Evolutionary conservation across 2,113 vertebrate species (phyloP).

Genomic region (Oncorhynchus nerka): DNA sequence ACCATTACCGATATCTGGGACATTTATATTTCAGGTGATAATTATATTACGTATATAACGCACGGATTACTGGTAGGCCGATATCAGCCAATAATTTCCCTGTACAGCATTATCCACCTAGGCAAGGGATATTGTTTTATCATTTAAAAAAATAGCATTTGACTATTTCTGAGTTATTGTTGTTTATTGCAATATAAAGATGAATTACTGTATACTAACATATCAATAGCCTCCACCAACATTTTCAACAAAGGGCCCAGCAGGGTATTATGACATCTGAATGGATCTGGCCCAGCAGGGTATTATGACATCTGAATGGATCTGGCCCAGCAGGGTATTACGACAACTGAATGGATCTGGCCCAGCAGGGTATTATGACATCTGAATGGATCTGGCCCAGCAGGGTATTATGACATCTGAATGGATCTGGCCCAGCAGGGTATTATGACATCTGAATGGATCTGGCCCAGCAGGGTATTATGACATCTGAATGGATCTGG

Average conservation of each 20-base stretch:
- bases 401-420: slow-evolving; percentile 50
- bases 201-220: not conserved
- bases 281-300: slow-evolving; percentile 17
- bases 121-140: not conserved
- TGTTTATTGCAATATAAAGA: not conserved
- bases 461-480: too few species aligned
- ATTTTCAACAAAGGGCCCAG: slow-evolving; percentile 26
- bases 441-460: too few species aligned
- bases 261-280: slow-evolving; percentile 32
- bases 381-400: slow-evolving; percentile 35
- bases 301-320: slow-evolving; percentile 38
- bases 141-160: not conserved
- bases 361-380: too few species aligned
- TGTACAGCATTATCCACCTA: too few species aligned
- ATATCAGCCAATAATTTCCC: too few species aligned
- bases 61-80: too few species aligned
- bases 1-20: too few species aligned
- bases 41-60: too few species aligned
- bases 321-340: too few species aligned
- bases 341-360: too few species aligned
- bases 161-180: not conserved
- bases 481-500: slow-evolving; percentile 10
- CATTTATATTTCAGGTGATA: too few species aligned
- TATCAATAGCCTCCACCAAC: not conserved
- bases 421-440: slow-evolving; percentile 29